These are phyloP conservation scores for Dendroctonus ponderosae DNA, from an alignment of 1,140 invertebrate species.

Conservation along the genomic window DNA sequence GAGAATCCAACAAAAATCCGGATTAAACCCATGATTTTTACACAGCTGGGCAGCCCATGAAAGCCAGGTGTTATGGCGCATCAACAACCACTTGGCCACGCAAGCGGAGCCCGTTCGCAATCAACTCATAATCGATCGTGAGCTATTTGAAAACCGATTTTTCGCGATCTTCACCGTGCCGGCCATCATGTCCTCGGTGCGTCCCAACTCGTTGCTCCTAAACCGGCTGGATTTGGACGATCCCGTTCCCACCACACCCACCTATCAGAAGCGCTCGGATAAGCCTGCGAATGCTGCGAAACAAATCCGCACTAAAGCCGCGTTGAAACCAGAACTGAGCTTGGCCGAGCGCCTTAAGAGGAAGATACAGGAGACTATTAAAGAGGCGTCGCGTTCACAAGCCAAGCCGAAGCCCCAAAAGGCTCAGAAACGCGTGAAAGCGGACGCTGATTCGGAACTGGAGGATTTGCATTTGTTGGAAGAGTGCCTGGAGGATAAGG, in stretches of 20 bases:
- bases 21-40: neutral
- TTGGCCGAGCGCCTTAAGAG: constrained; percentile 1
- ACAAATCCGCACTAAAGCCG: neutral
- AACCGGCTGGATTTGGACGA: too few species aligned
- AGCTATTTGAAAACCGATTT: constrained; percentile 31
- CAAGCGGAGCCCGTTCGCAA: neutral
- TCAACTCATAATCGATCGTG: constrained; percentile 13
- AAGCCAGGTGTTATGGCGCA: constrained; percentile 12
- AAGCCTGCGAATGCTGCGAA: neutral
- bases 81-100: constrained; percentile 11
- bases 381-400: neutral
- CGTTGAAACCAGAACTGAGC: neutral
- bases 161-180: constrained; percentile 33
- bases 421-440: too few species aligned
- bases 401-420: neutral
- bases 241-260: neutral
- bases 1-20: neutral
- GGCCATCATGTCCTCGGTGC: constrained; percentile 32
- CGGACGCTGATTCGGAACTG: too few species aligned
- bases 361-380: neutral
- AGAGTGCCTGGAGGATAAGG: too few species aligned
- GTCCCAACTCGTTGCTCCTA: too few species aligned
- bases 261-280: constrained; percentile 12
- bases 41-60: constrained; percentile 4
- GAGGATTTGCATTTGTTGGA: too few species aligned